A percentile compares a stretch with the other conserved stretches of the same genome.
Evolutionary conservation across 2,888 invertebrate species (phyloP).

Genomic region (Fragum fragum): DNA sequence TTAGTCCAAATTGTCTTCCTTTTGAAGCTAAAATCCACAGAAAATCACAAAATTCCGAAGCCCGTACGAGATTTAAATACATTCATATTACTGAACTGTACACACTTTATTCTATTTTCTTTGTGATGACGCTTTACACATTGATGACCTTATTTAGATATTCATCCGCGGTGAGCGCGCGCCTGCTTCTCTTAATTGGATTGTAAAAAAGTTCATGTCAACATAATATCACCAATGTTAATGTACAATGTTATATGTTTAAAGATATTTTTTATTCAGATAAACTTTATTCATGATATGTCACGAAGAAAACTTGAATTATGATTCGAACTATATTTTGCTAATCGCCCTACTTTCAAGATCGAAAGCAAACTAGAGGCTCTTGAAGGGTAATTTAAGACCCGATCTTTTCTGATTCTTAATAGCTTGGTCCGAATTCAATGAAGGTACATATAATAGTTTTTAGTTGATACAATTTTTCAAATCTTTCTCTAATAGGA

Average conservation of each 20-base stretch:
- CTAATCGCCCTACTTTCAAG: constrained; percentile 12
- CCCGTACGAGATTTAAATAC: constrained; percentile 27
- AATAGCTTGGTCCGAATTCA: too few relatives aligned
- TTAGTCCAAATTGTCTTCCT: constrained; percentile 33
- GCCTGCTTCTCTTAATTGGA: constrained; percentile 23
- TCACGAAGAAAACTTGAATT: too few relatives aligned
- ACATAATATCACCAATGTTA: too few relatives aligned
- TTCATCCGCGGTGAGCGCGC: constrained; percentile 45
- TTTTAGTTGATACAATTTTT: too few relatives aligned
- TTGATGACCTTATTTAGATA: constrained; percentile 62
- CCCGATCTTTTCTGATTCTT: too few relatives aligned
- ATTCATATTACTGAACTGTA: constrained; percentile 26
- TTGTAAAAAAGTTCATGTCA: too few relatives aligned
- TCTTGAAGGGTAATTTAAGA: not conserved
- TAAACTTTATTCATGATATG: too few relatives aligned
- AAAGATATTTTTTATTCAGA: too few relatives aligned
- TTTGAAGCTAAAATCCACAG: constrained; percentile 29
- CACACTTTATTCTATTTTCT: constrained; percentile 42
- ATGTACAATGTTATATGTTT: too few relatives aligned
- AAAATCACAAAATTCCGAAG: constrained; percentile 17
- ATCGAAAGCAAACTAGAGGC: not conserved
- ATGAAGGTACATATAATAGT: too few relatives aligned
- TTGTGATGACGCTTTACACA: constrained; percentile 64
- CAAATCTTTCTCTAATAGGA: too few relatives aligned
- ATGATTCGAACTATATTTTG: constrained; percentile 2